Base-by-base conservation (phyloP, 2,113 vertebrate species). In the Daphoenositta chrysoptera region DNA sequence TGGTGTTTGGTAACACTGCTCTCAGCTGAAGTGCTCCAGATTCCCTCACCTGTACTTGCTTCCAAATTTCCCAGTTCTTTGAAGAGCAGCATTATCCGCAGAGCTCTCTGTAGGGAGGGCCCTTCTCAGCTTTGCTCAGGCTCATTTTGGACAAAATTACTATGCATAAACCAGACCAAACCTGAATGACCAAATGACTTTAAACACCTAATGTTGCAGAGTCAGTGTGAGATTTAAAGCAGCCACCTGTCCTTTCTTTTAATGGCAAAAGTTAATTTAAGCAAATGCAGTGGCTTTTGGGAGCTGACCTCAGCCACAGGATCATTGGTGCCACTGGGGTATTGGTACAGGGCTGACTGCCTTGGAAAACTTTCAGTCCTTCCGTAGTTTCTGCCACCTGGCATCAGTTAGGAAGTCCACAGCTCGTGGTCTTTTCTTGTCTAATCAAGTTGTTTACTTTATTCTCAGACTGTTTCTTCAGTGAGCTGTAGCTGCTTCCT, bases 371-470 rank as follows among this genome's bases (percentile, higher is more conserved):
- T 68, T 76, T 37, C 61, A 75, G 48, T 47, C 79, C 18, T 57
- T 93, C 69, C n/a, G 4, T 58, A 20, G 30, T 35, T 20, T 75
- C 17, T 91, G 30, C 51, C 42, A 71, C 45, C 33, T 90, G 76
- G 37, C 40, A 87, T 77, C 64, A 66, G 44, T 70, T 87, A 75
- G 37, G 9, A 51, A 73, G 39, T 47, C 56, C 50, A 26, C 51
- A 88, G 10, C 22, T 78, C 83, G 48, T 71, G 56, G 26, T 90
- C 50, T 71, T 86, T 50, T 44, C 57, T 84, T 87, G 69, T 64
- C 66, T 88, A 71, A 64, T 77, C 18, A 58, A 75, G 60, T 63
- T 93, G 60, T 72, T 91, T 73, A 66, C 35, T 87, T 87, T 87
- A 33, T 68, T 76, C 68, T 87, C 57, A 72, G 58, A 42, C 50